phyloP scores from a whole-genome alignment of 2,888 invertebrate species.

The Aspidiotus rigidus region DNA sequence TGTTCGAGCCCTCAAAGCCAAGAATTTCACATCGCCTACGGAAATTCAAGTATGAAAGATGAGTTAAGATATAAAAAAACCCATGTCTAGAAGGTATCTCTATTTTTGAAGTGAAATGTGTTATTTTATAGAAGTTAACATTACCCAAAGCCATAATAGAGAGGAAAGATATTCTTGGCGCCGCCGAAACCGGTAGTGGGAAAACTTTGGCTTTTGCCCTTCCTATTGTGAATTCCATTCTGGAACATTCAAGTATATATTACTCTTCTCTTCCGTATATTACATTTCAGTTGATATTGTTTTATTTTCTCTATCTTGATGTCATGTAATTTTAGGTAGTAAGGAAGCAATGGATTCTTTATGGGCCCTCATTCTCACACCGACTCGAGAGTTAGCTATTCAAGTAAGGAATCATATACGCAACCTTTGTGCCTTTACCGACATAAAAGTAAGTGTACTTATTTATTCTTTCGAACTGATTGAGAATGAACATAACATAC shows the following conservation, averaged over 20 bases:
- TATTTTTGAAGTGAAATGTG: neutral
- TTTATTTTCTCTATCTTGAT: too few relatives aligned
- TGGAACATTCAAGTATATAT: slow-evolving; percentile 42
- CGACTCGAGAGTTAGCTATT: slow-evolving; percentile 91
- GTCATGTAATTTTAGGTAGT: neutral
- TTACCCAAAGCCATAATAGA: slow-evolving; percentile 73
- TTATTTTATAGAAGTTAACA: slow-evolving; percentile 11
- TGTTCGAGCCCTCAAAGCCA: slow-evolving; percentile 19
- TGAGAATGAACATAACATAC: too few relatives aligned
- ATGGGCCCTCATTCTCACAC: slow-evolving; percentile 81
- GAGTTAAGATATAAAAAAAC: neutral
- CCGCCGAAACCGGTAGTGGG: slow-evolving; percentile 97
- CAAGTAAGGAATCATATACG: slow-evolving; percentile 83
- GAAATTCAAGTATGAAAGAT: slow-evolving; percentile 27
- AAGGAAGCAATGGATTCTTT: slow-evolving; percentile 42
- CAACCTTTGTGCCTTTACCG: slow-evolving; percentile 69
- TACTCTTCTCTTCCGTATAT: neutral
- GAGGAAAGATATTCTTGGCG: slow-evolving; percentile 86
- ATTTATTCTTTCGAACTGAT: neutral
- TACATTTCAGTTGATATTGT: too few relatives aligned
- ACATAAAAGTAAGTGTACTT: slow-evolving; percentile 48
- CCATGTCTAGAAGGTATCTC: neutral
- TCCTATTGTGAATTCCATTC: slow-evolving; percentile 78
- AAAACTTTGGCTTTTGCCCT: slow-evolving; percentile 97
- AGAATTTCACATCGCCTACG: slow-evolving; percentile 18